Evolutionary conservation across 2,797 vertebrate genomes (phyloP).

Genomic region (Ctenosaura bakeri): DNA sequence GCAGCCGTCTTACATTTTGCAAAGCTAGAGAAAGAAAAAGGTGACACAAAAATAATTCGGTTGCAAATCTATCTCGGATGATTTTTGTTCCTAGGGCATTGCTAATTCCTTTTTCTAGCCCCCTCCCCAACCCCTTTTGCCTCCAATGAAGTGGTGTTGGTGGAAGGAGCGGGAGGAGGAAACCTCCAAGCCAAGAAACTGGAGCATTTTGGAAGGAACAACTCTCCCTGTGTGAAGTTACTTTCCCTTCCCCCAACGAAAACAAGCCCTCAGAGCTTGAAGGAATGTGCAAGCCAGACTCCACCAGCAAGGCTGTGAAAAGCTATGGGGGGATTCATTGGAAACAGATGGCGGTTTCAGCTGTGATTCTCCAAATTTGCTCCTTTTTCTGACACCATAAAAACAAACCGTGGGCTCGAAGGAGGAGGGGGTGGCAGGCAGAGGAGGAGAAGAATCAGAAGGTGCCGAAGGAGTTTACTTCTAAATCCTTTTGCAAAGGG

Average conservation of each 20-base stretch:
- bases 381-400: constrained; percentile 80
- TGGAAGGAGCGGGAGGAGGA: not conserved
- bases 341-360: constrained; percentile 87
- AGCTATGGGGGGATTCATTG: constrained; percentile 85
- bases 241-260: constrained; percentile 90
- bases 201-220: constrained; percentile 84
- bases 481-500: too few relatives aligned
- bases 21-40: constrained; percentile 55
- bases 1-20: not conserved
- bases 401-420: constrained; percentile 73
- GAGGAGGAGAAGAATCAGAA: not conserved
- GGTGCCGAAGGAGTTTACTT: not conserved
- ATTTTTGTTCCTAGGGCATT: constrained; percentile 56
- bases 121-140: not conserved
- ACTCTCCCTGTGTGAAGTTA: constrained; percentile 84
- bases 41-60: constrained; percentile 57
- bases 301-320: constrained; percentile 87
- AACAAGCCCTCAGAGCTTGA: constrained; percentile 86
- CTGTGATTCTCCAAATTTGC: constrained; percentile 82
- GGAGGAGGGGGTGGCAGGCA: too few relatives aligned
- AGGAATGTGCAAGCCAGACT: constrained; percentile 87
- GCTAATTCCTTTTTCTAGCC: constrained; percentile 8
- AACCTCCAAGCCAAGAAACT: constrained; percentile 78
- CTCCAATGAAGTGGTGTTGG: not conserved
- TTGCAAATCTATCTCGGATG: constrained; percentile 3